Percentiles rank a stretch among this genome's conserved stretches.
Evolutionary conservation across 2,797 vertebrate species (phyloP).

Genomic region (Darevskia nairensis): DNA sequence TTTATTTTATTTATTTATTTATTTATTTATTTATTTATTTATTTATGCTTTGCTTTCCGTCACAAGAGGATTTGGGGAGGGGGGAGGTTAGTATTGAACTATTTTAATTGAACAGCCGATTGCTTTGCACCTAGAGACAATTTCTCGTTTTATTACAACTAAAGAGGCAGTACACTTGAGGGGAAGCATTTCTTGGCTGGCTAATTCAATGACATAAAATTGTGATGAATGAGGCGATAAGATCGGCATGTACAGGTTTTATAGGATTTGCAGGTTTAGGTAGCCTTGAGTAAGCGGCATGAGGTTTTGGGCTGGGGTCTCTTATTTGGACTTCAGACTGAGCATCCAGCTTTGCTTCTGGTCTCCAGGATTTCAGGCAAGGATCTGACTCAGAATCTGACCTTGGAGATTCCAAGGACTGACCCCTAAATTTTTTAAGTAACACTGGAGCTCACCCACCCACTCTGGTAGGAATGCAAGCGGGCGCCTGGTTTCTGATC

Average conservation of each 20-base stretch:
- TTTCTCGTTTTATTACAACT: slow-evolving; percentile 70
- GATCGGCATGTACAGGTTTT: neutral
- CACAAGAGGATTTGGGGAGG: slow-evolving; percentile 33
- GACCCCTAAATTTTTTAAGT: too few species aligned
- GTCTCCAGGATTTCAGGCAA: too few species aligned
- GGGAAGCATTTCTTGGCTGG: slow-evolving; percentile 55
- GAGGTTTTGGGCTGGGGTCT: too few species aligned
- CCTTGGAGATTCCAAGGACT: too few species aligned
- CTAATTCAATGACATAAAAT: slow-evolving; percentile 57
- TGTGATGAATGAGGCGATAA: slow-evolving; percentile 29
- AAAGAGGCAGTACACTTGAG: slow-evolving; percentile 54
- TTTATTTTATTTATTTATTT: too few species aligned
- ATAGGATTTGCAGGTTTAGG: neutral
- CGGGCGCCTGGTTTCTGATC: too few species aligned
- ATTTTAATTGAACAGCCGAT: slow-evolving; percentile 68
- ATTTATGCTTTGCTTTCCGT: slow-evolving; percentile 40
- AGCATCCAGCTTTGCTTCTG: too few species aligned
- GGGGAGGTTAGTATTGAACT: slow-evolving; percentile 55
- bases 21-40: too few species aligned
- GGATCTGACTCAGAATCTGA: too few species aligned
- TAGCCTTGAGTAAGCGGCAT: neutral
- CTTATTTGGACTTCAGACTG: too few species aligned
- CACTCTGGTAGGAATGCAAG: too few species aligned
- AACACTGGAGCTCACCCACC: too few species aligned
- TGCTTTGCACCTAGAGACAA: slow-evolving; percentile 64